These are phyloP conservation scores for Ophioderma brevispina DNA, from an alignment of 35 echinoderm and acorn worm genomes.

Conservation along the genomic window DNA sequence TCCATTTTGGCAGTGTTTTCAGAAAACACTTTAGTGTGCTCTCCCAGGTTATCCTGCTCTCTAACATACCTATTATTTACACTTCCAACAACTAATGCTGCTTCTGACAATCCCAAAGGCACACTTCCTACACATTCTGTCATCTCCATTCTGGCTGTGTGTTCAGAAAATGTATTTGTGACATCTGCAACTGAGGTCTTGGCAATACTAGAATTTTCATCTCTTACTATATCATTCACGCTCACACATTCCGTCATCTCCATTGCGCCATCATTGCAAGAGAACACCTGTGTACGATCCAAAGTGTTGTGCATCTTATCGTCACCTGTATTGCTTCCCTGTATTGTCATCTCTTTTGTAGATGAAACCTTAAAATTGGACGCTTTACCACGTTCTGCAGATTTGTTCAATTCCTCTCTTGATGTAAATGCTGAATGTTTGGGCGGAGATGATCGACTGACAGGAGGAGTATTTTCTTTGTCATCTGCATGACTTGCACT, in stretches of 20 bases:
- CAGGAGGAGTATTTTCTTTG: too few relatives aligned
- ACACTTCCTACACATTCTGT: conserved; percentile 33
- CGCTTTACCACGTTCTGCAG: too few relatives aligned
- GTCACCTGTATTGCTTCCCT: too few relatives aligned
- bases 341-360: too few relatives aligned
- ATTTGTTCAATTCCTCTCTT: too few relatives aligned
- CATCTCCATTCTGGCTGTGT: conserved; percentile 57
- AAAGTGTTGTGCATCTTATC: too few relatives aligned
- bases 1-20: conserved; percentile 52
- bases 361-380: too few relatives aligned
- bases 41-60: background rate
- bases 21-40: conserved; percentile 36
- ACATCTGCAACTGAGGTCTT: background rate
- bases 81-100: too few relatives aligned
- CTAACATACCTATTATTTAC: background rate
- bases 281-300: background rate
- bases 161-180: background rate
- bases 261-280: conserved; percentile 8
- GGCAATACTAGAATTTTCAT: background rate
- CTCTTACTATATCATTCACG: background rate
- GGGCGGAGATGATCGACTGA: too few relatives aligned
- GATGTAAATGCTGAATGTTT: too few relatives aligned
- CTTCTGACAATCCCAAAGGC: background rate
- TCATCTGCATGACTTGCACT: background rate
- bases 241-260: conserved; percentile 53